Base-by-base conservation (phyloP, 2,888 invertebrate genomes). In the Melanchra persicariae region DNA sequence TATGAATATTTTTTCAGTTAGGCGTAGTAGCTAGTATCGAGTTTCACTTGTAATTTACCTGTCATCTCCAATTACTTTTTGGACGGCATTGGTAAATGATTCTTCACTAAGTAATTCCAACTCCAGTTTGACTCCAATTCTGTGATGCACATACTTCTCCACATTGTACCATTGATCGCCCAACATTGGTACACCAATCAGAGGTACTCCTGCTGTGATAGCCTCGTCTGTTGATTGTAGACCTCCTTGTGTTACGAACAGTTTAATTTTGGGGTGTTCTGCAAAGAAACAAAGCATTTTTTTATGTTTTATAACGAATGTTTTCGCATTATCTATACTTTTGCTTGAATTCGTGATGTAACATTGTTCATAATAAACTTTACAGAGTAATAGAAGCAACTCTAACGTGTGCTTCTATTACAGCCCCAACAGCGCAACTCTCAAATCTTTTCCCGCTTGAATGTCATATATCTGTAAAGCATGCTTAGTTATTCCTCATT, bases 181-280 rank as follows among this genome's bases (percentile, higher is more conserved):
- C 12, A 94, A 75, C 84, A 96, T 91, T 0, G 95, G 95, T 22
- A 96, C 83, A 8, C 91, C 94, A 1, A 96, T 75, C 1, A 96
- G 76, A 0, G 95, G 95, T 0, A 95, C 92, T 49, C 91, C 92
- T 19, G 93, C 93, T 12, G 87, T 83, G 19, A 96, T 92, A 0
- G 95, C 90, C 84, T 96, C 96, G 61, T 95, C 95, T 5, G 94
- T 91, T 0, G 96, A 96, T 74, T 96, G 95, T 6, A 95, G 73
- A 1, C 96, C 96, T 59, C 93, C 93, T 91, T 96, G 96, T 0
- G 94, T 95, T 49, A 96, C 91, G 59, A 96, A 96, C 0, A 94
- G 73, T 76, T 96, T 96, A 0, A 96, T 71, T 64, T 96, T 96
- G 4, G 73, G 70, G 8, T 73, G 73, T 24, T n/a, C 73, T 73